phyloP scores from a whole-genome alignment of 2,888 invertebrate genomes.

The Lymantria dispar region DNA sequence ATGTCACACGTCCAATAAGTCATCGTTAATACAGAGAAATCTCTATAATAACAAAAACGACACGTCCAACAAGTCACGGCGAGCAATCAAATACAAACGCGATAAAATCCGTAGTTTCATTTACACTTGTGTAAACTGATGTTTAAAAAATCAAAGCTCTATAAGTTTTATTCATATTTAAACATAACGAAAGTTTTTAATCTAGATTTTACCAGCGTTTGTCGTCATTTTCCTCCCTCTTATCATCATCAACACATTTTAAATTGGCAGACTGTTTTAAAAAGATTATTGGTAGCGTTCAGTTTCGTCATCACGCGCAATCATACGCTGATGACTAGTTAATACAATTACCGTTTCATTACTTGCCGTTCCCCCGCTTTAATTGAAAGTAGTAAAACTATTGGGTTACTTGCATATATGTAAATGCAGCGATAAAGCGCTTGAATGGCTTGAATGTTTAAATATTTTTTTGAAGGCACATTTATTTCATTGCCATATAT shows the following conservation, averaged over 20 bases:
- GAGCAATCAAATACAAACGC: too few relatives aligned
- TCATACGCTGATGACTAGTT: slow-evolving; percentile 63
- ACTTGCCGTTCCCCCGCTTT: slow-evolving; percentile 46
- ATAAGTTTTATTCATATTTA: too few relatives aligned
- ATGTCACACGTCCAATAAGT: too few relatives aligned
- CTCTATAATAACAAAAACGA: too few relatives aligned
- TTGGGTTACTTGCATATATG: slow-evolving; percentile 32
- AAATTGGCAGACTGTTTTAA: slow-evolving; percentile 39
- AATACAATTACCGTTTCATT: slow-evolving; percentile 61
- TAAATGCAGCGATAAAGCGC: slow-evolving; percentile 12
- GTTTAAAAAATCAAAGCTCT: too few relatives aligned
- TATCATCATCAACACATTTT: slow-evolving; percentile 12
- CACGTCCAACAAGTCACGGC: too few relatives aligned
- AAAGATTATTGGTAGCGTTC: slow-evolving; percentile 56
- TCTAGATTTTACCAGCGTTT: neutral
- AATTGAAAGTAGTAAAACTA: slow-evolving; percentile 65
- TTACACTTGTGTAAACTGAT: too few relatives aligned
- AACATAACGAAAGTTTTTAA: neutral
- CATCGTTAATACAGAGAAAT: too few relatives aligned
- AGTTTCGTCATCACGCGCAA: slow-evolving; percentile 61
- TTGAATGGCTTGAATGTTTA: neutral
- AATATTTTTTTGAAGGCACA: too few relatives aligned
- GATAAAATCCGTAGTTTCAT: too few relatives aligned
- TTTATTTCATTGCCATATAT: too few relatives aligned
- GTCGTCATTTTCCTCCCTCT: neutral